phyloP scores from a whole-genome alignment of 2,888 invertebrate genomes.

The Zaprionus bogoriensis region DNA sequence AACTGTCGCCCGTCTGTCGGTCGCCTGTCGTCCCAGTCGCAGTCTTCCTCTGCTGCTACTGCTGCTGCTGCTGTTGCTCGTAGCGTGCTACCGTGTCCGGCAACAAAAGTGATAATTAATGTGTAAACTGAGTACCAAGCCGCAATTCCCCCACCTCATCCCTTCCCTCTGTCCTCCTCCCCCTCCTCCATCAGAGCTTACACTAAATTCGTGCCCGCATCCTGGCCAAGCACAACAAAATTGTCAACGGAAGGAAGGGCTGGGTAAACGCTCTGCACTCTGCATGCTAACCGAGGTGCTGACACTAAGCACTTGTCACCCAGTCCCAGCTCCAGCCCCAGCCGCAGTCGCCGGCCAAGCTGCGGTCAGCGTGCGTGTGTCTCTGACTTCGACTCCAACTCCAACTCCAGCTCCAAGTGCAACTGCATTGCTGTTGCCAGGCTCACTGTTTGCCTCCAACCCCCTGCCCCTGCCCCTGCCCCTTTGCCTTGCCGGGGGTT shows the following conservation, averaged over 20 bases:
- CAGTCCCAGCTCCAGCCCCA: conserved; percentile 39
- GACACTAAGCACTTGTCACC: conserved; percentile 80
- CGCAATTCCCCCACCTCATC: conserved; percentile 21
- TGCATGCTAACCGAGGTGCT: conserved; percentile 76
- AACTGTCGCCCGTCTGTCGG: conserved; percentile 42
- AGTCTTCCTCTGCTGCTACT: conserved; percentile 20
- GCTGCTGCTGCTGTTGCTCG: conserved; percentile 9
- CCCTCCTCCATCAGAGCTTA: not conserved
- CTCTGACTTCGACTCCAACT: conserved; percentile 19
- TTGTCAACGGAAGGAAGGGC: conserved; percentile 59
- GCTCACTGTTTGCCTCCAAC: conserved; percentile 5
- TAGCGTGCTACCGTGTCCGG: conserved; percentile 39
- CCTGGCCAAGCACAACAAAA: conserved; percentile 56
- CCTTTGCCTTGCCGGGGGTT: no score
- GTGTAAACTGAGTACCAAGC: conserved; percentile 76
- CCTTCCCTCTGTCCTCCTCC: conserved; percentile 23
- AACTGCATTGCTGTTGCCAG: conserved; percentile 9
- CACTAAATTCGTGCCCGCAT: conserved; percentile 34
- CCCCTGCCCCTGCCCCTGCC: conserved; percentile 1
- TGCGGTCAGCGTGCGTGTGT: conserved; percentile 45
- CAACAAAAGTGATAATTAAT: conserved; percentile 81
- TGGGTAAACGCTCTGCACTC: conserved; percentile 39
- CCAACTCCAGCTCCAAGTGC: no score
- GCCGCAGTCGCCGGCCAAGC: conserved; percentile 12
- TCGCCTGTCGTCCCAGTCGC: not conserved